phyloP scores from a whole-genome alignment of 1,140 invertebrate genomes.

The Drosophila ambigua region DNA sequence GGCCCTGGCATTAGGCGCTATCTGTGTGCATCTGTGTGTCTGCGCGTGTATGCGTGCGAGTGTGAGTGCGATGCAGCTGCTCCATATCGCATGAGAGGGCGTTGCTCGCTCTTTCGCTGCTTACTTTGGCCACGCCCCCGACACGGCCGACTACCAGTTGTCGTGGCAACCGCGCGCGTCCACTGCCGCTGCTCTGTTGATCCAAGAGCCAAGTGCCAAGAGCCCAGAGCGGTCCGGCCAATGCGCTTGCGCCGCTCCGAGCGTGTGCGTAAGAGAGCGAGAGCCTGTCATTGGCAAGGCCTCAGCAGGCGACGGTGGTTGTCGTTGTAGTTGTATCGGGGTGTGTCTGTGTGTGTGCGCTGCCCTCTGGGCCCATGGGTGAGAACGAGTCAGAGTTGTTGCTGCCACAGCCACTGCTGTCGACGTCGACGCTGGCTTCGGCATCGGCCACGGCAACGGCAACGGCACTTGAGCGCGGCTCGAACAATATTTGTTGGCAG shows the following conservation, averaged over 20 bases:
- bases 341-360: constrained; percentile 26
- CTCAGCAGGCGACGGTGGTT: constrained; percentile 37
- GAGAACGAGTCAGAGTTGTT: constrained; percentile 56
- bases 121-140: constrained; percentile 52
- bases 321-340: constrained; percentile 16
- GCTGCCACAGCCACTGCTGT: constrained; percentile 23
- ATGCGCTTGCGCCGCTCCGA: constrained; percentile 68
- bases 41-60: constrained; percentile 3
- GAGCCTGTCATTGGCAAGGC: constrained; percentile 62
- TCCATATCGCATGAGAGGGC: constrained; percentile 44
- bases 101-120: constrained; percentile 35
- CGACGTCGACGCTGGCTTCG: constrained; percentile 27
- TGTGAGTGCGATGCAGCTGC: constrained; percentile 42
- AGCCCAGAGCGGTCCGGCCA: constrained; percentile 28
- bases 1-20: constrained; percentile 47
- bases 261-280: constrained; percentile 77
- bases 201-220: constrained; percentile 50
- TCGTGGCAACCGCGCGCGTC: constrained; percentile 58
- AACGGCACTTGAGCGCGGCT: constrained; percentile 81
- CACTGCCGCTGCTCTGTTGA: constrained; percentile 57
- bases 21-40: neutral
- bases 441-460: constrained; percentile 34
- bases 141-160: constrained; percentile 33
- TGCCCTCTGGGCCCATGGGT: constrained; percentile 22
- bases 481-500: constrained; percentile 84